Percentiles rank a stretch among this genome's conserved stretches.
Conservation (phyloP, 2,888 invertebrate genomes). For the Galeruca laticollis region DNA sequence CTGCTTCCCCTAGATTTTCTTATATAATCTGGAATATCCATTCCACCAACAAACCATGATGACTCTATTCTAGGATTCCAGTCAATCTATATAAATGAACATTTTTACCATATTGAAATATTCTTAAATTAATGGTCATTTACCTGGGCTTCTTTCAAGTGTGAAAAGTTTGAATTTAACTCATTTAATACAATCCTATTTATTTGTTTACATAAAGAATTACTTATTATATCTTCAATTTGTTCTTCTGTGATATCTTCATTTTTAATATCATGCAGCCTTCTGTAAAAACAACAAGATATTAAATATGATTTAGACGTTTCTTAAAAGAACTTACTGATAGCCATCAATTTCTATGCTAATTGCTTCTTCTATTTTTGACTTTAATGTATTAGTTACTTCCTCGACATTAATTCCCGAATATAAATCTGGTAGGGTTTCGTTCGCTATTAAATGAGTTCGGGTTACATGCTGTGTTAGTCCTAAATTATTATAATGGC, state of each 20-base stretch:
- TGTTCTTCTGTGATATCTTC: constrained; percentile 55
- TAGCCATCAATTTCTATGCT: constrained; percentile 72
- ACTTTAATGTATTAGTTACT: constrained; percentile 68
- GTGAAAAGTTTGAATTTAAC: constrained; percentile 71
- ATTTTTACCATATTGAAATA: constrained; percentile 44
- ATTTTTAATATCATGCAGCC: constrained; percentile 55
- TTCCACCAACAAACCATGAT: constrained; percentile 87
- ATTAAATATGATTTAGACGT: not conserved
- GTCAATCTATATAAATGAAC: constrained; percentile 73
- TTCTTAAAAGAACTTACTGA: constrained; percentile 65
- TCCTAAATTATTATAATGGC: constrained; percentile 78
- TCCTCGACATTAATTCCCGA: constrained; percentile 63
- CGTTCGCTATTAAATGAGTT: constrained; percentile 75
- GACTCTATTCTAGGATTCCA: constrained; percentile 84
- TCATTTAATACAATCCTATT: constrained; percentile 76
- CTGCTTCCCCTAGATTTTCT: constrained; percentile 61
- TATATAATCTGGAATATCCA: constrained; percentile 69
- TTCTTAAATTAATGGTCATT: constrained; percentile 25
- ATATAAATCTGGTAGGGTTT: constrained; percentile 74
- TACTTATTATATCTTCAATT: constrained; percentile 68
- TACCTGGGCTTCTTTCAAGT: constrained; percentile 75
- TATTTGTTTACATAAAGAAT: constrained; percentile 74
- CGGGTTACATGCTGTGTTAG: constrained; percentile 82
- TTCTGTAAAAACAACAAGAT: constrained; percentile 56
- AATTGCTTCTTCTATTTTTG: constrained; percentile 74